Base-by-base conservation (phyloP, 2,888 invertebrate species). In the Peribatodes rhomboidaria region DNA sequence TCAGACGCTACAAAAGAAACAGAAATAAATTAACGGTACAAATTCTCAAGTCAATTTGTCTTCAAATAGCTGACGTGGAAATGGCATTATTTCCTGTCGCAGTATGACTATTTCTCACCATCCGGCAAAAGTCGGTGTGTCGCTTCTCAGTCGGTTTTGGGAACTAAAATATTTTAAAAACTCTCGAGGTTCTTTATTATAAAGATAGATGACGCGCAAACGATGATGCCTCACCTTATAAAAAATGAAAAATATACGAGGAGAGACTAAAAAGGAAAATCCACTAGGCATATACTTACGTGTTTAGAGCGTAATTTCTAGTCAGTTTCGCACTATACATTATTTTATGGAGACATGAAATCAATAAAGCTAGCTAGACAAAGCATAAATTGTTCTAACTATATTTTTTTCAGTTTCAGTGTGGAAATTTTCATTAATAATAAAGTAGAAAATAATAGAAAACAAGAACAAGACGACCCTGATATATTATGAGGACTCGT, bases 41-140 rank as follows among this genome's bases (percentile, higher is more conserved):
- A 39, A 56, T 27, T 46, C 35, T 13, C 35, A 10, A 27, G 27
- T 27, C 27, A 27, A 27, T 27, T 27, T 50, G 39, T 13, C 18
- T 39, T 27, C 41, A 41, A 59, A 16, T 22, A n/a, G 18, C 33
- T 42, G 52, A 37, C 35, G 37, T 60, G 60, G 42, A 60, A 53
- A 60, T 53, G 44, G 44, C 44, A 60, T 46, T 52, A 60, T 53
- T 44, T 52, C 44, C 60, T 60, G 44, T 18, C 41, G 31, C 14
- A 52, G 44, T 50, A 31, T 31, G 31, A 20, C 42, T 47, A 47
- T 57, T 57, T 57, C 47, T 47, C 18, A 16, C 11, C 37, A 37
- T 47, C 47, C 47, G 47, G 55, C 46, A 37, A 16, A 14, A 16
- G 31, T 31, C 11, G 41, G 52, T 20, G 16, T 27, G 27, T 49